Percentiles rank a stretch among this genome's conserved stretches.
phyloP scores from a whole-genome alignment of 2,113 vertebrate species.

The Pitta sordida region DNA sequence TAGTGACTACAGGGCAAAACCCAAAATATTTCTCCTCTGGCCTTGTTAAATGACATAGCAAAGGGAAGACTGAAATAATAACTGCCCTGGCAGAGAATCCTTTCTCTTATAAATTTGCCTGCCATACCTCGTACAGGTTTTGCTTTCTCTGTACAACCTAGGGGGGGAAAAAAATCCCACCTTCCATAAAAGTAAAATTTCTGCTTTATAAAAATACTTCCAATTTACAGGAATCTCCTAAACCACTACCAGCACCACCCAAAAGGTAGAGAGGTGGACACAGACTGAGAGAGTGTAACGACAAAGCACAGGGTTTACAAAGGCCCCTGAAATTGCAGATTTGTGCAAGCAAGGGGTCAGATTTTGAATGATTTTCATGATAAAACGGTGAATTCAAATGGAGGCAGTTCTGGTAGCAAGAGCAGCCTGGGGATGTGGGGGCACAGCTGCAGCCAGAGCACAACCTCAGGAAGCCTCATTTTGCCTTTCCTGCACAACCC shows the following conservation, averaged over 20 bases:
- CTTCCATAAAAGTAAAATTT: neutral
- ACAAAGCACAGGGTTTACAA: neutral
- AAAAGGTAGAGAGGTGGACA: neutral
- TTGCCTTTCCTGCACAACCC: neutral
- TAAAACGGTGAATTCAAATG: neutral
- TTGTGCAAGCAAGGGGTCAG: neutral
- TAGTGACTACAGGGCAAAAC: neutral
- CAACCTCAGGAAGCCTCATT: neutral
- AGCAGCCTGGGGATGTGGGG: neutral
- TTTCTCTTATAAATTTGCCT: neutral
- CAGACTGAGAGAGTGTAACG: neutral
- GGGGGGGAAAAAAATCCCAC: accelerated
- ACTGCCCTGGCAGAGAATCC: neutral
- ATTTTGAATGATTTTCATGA: neutral
- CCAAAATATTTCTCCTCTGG: neutral
- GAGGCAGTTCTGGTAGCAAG: neutral
- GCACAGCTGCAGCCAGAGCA: neutral
- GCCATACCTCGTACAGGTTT: neutral
- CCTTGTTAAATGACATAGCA: neutral
- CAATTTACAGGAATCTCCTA: neutral
- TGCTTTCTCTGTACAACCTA: neutral
- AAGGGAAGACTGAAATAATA: neutral
- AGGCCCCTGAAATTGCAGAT: neutral
- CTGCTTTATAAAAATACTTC: neutral
- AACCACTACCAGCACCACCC: neutral